phyloP scores from a whole-genome alignment of 1,140 invertebrate species.

The Bombus soroeensis region DNA sequence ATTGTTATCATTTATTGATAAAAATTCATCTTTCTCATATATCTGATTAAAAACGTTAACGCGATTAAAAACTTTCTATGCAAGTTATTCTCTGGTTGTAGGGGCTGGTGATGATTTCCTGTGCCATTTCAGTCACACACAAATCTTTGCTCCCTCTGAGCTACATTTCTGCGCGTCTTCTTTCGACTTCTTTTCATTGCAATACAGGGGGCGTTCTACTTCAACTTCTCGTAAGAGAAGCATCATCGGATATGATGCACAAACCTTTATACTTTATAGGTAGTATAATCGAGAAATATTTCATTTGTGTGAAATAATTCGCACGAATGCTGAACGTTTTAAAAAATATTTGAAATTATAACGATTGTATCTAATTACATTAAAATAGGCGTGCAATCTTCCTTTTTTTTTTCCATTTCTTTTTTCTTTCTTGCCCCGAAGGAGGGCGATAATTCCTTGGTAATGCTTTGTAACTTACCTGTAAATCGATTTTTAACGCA shows the following conservation, averaged over 20 bases:
- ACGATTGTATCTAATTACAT: not conserved
- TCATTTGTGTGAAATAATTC: no score
- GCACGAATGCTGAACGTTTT: not conserved
- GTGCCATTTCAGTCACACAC: not conserved
- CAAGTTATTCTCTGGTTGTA: not conserved
- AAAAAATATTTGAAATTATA: not conserved
- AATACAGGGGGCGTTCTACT: not conserved
- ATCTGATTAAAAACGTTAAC: constrained; percentile 28
- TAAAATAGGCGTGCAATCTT: not conserved
- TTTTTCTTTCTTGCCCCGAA: not conserved
- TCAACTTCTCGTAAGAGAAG: not conserved
- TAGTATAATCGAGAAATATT: not conserved
- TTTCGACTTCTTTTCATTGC: not conserved
- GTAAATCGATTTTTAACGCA: not conserved
- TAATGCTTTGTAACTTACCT: not conserved
- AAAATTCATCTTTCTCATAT: not conserved
- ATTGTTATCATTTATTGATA: not conserved
- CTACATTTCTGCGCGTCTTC: no score
- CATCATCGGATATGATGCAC: no score
- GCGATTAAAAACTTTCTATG: constrained; percentile 3
- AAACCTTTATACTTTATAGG: not conserved
- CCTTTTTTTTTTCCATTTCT: no score
- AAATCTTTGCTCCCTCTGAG: not conserved
- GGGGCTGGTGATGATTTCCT: not conserved
- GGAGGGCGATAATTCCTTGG: not conserved